Evolutionary conservation across 2,113 vertebrate species (phyloP), one percentile per base, ranked within the genome.

Genomic region (Felis catus): DNA sequence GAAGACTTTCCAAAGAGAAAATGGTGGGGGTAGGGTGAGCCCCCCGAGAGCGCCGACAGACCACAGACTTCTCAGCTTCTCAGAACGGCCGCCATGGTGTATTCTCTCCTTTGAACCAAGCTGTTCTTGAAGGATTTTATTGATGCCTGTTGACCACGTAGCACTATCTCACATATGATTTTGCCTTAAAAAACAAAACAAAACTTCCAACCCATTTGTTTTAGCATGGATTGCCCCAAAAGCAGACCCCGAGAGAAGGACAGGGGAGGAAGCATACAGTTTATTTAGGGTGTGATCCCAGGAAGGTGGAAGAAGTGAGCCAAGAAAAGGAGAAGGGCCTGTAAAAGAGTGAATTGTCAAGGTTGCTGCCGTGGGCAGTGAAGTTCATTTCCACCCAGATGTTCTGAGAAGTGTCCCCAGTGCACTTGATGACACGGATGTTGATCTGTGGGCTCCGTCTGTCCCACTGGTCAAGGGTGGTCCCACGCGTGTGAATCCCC

Each of bases 1-100:
- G 89, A 82, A 87, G 66, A 48, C 51, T 70, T 81, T 48, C 41
- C 29, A 31, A 70, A 53, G 23, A 70, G 48, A 25, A 61, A 8
- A 55, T 41, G 1, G 0, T 9, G 16, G 71, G 65, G 70, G 27
- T 33, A 4, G 2, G 45, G 4, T n/a, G 36, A 91, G 53, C 19
- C 53, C 11, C 51, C 8, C 83, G 36, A 80, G 4, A 19, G 19
- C 3, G 9, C 25, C 12, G 1, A 13, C 19, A 29, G 41, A 51
- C 1, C 73, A 76, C 25, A 45, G 41, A 7, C 14, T 76, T 76
- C 73, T 76, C 13, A 48, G 25, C 39, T 53, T 68, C 79, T 33
- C 9, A 18, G 51, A 18, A 5, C 4, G 48, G 65, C 39, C 48
- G 2, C 45, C 31, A 25, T 16, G 0, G 0, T 8, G 23, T 18